Conservation (phyloP, 2,113 vertebrate species). For the Dryoscopus gambensis region DNA sequence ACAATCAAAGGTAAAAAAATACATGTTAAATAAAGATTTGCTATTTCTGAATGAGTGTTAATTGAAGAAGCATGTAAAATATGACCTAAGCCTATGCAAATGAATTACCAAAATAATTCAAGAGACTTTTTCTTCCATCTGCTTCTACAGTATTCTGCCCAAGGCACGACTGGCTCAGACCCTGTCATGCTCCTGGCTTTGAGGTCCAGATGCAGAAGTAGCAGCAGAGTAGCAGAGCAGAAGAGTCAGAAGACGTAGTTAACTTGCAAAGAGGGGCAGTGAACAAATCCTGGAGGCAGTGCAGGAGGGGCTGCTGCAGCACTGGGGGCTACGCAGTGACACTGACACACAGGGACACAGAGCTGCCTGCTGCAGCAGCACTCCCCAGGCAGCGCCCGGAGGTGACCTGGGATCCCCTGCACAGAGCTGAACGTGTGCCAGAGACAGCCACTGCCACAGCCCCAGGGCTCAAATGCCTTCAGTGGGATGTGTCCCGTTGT, state of each 20-base stretch:
- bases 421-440: neutral
- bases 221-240: neutral
- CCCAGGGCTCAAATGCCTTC: neutral
- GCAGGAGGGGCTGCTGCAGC: neutral
- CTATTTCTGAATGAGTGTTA: neutral
- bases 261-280: neutral
- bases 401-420: neutral
- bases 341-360: neutral
- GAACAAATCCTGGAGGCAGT: neutral
- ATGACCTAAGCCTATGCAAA: neutral
- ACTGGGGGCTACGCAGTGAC: rapidly evolving
- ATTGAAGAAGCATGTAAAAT: neutral
- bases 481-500: neutral
- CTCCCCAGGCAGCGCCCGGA: neutral
- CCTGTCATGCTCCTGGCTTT: neutral
- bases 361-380: neutral
- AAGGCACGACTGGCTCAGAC: neutral
- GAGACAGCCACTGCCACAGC: neutral
- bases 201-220: neutral
- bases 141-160: neutral
- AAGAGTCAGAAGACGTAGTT: rapidly evolving
- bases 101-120: neutral
- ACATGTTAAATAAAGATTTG: neutral
- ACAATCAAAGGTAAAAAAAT: neutral
- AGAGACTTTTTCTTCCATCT: neutral